Base-by-base conservation (phyloP, 2,113 vertebrate genomes). In the Cnemophilus loriae region DNA sequence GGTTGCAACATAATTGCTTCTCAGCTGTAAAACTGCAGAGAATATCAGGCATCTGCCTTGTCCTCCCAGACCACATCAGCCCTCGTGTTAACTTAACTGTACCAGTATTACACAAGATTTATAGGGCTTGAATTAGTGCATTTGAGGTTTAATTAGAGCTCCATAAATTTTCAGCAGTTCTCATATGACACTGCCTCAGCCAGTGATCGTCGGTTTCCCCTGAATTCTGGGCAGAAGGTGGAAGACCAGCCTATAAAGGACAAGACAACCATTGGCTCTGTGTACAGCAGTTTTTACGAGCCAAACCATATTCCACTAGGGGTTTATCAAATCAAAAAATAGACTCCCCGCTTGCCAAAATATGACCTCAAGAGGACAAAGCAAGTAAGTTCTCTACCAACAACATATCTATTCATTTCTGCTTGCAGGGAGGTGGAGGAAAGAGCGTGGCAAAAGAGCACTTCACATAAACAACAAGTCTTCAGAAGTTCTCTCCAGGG, bases 281-380 rank as follows among this genome's bases (percentile, higher is more conserved):
- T 87, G 37, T 22, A 53, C 35, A 57, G 63, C 49, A 76, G 60
- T 13, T 94, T 84, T 57, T 42, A 91, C 28, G 83, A 71, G 91
- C 84, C 94, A 95, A 96, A 94, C 69, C 83, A 89, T 79, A 97
- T 87, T 94, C 80, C 88, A 88, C 69, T 20, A 84, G 89, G 81
- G 63, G 75, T 81, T 95, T 95, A 93, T 91, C 69, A 87, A 85
- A 95, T 78, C 37, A 85, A 93, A 95, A 95, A 95, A 81, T 35
- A 95, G 74, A 84, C 73, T 81, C 59, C 46, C 44, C 6, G 37
- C 52, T 90, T 89, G 84, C 86, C 94, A 96, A 91, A 94, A 75
- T 67, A 86, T 90, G 70, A 93, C 68, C 89, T 95, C 82, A 92
- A 86, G 89, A 91, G 79, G 46, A 90, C 80, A 95, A 92, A 84